Percentiles rank a stretch among this genome's conserved stretches.
phyloP scores from a whole-genome alignment of 2,113 vertebrate genomes.

The Alexandromys fortis region DNA sequence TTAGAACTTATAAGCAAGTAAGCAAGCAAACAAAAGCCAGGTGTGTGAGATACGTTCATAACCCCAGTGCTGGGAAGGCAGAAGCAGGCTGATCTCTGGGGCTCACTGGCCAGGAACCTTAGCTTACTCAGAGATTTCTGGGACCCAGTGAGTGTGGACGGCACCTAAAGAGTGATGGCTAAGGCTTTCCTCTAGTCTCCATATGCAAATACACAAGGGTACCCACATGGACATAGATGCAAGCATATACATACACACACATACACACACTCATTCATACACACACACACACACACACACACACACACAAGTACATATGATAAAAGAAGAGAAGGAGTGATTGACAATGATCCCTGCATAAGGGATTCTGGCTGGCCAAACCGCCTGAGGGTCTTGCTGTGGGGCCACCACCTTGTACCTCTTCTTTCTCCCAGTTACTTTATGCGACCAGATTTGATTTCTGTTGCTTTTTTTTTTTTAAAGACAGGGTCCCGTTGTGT shows the following conservation, averaged over 20 bases:
- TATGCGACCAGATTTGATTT: background rate
- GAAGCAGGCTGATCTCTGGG: background rate
- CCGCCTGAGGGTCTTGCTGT: too few relatives aligned
- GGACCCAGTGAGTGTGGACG: background rate
- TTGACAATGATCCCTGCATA: accelerated
- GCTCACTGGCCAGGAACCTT: background rate
- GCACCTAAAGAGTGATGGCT: background rate
- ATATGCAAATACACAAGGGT: background rate
- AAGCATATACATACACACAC: background rate
- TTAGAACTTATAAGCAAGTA: background rate
- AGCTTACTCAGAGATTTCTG: background rate
- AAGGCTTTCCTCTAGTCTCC: too few relatives aligned
- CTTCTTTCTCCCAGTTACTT: background rate
- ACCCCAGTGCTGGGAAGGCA: background rate
- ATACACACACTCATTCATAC: background rate
- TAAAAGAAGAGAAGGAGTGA: too few relatives aligned
- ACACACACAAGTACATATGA: background rate
- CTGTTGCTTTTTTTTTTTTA: background rate
- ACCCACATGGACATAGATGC: background rate
- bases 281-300: background rate
- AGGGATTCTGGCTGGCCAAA: accelerated
- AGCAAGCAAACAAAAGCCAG: too few relatives aligned
- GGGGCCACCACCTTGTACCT: accelerated
- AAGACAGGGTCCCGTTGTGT: background rate
- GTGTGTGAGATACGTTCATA: background rate